Conservation (phyloP, 30 jellyfish, hydroid and myxozoan species). For the Euphysa ruthae region DNA sequence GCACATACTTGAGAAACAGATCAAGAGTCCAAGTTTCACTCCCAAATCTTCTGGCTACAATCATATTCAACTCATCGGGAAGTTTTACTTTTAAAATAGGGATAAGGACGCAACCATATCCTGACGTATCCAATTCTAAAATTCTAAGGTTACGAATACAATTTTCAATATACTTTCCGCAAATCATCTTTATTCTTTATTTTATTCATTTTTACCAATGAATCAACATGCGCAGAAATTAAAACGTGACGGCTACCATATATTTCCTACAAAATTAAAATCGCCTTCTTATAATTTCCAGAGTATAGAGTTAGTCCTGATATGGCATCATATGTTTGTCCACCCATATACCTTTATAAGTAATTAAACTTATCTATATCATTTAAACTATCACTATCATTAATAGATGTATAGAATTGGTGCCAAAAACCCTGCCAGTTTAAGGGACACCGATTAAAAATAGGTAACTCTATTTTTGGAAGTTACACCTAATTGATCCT, state of each 20-base stretch:
- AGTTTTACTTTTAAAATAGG: background rate
- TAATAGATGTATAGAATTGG: too few species aligned
- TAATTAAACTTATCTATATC: too few species aligned
- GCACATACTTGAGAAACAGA: background rate
- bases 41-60: background rate
- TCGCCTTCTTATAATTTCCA: too few species aligned
- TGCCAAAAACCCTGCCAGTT: too few species aligned
- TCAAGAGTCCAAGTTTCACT: constrained; percentile 9
- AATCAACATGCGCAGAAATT: background rate
- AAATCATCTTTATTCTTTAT: background rate
- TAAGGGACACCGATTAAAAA: too few species aligned
- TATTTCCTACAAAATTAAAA: too few species aligned
- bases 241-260: background rate
- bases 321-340: too few species aligned
- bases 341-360: too few species aligned
- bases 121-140: background rate
- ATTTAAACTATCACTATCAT: too few species aligned
- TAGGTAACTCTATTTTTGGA: too few species aligned
- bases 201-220: background rate
- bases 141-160: background rate
- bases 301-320: too few species aligned
- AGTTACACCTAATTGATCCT: too few species aligned
- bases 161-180: background rate
- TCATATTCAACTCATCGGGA: background rate
- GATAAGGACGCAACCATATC: background rate